phyloP scores from a whole-genome alignment of 2,113 vertebrate species.

The Odontophorus gujanensis region DNA sequence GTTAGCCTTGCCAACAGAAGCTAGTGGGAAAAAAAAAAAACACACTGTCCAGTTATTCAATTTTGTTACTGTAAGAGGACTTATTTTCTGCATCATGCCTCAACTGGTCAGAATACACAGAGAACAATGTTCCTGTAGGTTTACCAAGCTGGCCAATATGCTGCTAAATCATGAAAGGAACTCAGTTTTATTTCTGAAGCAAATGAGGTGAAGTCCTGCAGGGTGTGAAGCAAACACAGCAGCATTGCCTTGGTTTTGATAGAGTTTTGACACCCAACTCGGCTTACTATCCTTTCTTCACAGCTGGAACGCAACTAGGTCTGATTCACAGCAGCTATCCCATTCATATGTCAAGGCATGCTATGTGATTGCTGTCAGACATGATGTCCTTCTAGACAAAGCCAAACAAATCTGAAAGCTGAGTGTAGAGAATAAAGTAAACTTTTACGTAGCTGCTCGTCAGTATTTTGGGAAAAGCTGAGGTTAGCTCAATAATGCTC shows the following conservation, averaged over 20 bases:
- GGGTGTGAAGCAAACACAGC: not conserved
- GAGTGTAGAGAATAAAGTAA: not conserved
- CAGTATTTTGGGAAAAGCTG: not conserved
- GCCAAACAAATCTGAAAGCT: not conserved
- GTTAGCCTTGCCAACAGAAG: not conserved
- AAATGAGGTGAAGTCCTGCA: not conserved
- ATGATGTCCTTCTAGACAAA: not conserved
- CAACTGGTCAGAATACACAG: not conserved
- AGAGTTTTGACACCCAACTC: not conserved
- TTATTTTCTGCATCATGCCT: not conserved
- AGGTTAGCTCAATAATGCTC: not conserved
- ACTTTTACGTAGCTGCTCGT: not conserved
- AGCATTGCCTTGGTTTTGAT: slow-evolving; percentile 4
- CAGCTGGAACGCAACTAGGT: slow-evolving; percentile 13
- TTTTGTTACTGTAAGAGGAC: not conserved
- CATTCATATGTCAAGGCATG: fast-evolving
- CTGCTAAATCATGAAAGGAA: not conserved
- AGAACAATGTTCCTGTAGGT: not conserved
- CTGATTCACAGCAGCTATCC: not conserved
- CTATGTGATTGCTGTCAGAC: not conserved
- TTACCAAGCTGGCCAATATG: not conserved
- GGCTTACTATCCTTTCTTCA: not conserved
- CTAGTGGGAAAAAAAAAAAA: no score
- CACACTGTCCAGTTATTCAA: not conserved
- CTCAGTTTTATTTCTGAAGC: not conserved